Conservation (phyloP, 37 sponge, comb jelly and placozoan species). For the Diacarnus erythraeanus region DNA sequence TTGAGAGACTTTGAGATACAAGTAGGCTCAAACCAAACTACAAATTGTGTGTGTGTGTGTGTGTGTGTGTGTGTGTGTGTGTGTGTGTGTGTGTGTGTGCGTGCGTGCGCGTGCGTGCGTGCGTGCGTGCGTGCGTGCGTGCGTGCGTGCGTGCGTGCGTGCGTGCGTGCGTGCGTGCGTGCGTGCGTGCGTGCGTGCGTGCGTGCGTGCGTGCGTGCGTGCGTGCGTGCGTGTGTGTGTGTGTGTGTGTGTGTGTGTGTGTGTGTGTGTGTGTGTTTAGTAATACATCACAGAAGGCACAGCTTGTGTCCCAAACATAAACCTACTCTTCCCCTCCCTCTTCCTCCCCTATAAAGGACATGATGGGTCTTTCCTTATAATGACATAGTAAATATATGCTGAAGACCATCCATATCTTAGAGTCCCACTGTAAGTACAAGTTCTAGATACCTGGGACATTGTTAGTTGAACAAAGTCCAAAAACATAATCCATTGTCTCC, state of each 20-base stretch:
- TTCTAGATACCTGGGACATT: constrained; percentile 33
- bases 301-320: no score
- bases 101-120: background rate
- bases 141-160: background rate
- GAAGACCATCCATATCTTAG: no score
- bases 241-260: background rate
- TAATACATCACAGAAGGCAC: no score
- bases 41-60: background rate
- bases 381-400: no score
- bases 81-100: background rate
- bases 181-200: background rate
- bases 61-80: background rate
- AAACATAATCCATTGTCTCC: constrained; percentile 47
- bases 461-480: constrained; percentile 17
- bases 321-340: no score
- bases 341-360: no score
- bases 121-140: background rate
- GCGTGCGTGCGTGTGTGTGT: background rate
- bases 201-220: background rate
- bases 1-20: constrained; percentile 51
- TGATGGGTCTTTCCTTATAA: no score
- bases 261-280: background rate
- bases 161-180: background rate
- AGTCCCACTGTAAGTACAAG: no score
- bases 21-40: constrained; percentile 89